Conservation (phyloP, 2,113 vertebrate genomes). For the Dermatemys mawii region DNA sequence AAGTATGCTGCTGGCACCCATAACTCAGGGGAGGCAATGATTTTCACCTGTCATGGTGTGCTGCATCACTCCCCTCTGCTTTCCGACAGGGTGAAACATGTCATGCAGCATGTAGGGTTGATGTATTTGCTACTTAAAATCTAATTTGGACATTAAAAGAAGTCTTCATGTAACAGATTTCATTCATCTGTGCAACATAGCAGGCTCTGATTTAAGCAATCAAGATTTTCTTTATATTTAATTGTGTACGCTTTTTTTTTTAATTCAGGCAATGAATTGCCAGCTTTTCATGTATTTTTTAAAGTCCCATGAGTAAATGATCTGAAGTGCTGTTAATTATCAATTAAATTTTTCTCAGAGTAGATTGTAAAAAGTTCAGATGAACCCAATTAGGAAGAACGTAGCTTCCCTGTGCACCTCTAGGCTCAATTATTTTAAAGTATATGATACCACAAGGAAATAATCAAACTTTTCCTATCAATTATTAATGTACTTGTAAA, state of each 20-base stretch:
- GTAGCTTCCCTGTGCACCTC: constrained; percentile 48
- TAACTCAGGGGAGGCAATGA: neutral
- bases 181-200: constrained; percentile 58
- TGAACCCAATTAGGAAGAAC: constrained; percentile 72
- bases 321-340: constrained; percentile 78
- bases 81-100: neutral
- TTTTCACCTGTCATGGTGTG: neutral
- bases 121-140: constrained; percentile 61
- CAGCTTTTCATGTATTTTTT: constrained; percentile 78
- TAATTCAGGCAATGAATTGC: constrained; percentile 61
- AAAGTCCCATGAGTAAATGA: constrained; percentile 63
- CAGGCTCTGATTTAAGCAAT: constrained; percentile 78
- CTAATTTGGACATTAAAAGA: constrained; percentile 73
- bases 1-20: constrained; percentile 19
- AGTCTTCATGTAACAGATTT: constrained; percentile 67
- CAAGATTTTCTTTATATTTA: constrained; percentile 73
- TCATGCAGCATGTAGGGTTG: constrained; percentile 14
- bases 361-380: constrained; percentile 74
- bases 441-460: constrained; percentile 56
- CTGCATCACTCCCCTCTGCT: neutral
- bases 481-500: constrained; percentile 58
- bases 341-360: constrained; percentile 77
- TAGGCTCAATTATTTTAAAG: constrained; percentile 68
- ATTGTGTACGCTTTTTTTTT: constrained; percentile 71
- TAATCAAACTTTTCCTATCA: constrained; percentile 58